A percentile compares a stretch with the other conserved stretches of the same genome.
Evolutionary conservation across 2,888 invertebrate genomes (phyloP).

Genomic region (Eustalomyia histrio): DNA sequence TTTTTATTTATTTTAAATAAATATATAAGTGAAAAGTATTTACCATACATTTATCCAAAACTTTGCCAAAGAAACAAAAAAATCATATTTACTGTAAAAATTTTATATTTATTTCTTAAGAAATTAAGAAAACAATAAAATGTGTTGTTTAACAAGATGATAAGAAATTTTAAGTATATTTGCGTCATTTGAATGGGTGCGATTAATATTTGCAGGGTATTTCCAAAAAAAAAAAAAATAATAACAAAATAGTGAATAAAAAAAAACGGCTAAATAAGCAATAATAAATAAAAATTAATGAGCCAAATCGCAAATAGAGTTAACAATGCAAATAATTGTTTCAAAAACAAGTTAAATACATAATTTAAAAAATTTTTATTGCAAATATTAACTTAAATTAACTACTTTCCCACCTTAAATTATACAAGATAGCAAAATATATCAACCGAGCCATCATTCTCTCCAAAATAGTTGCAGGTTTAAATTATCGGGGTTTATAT

Average conservation of each 20-base stretch:
- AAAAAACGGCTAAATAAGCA: neutral
- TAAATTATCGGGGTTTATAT: too few relatives aligned
- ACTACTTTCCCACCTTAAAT: too few relatives aligned
- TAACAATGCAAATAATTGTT: too few relatives aligned
- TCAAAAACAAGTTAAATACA: too few relatives aligned
- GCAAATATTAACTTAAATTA: too few relatives aligned
- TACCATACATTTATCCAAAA: neutral
- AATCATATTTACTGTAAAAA: neutral
- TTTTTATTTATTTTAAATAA: too few relatives aligned
- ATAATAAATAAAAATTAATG: neutral
- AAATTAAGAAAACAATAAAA: slow-evolving; percentile 23
- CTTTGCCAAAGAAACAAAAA: neutral
- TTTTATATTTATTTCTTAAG: neutral
- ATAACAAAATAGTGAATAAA: slow-evolving; percentile 1
- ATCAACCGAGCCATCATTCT: too few relatives aligned
- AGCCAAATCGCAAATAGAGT: neutral
- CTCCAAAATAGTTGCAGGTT: too few relatives aligned
- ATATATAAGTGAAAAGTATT: too few relatives aligned
- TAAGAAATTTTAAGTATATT: slow-evolving; percentile 27
- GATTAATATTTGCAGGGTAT: slow-evolving; percentile 16
- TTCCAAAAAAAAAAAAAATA: slow-evolving; percentile 17
- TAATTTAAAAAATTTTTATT: too few relatives aligned
- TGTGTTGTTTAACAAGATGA: slow-evolving; percentile 19
- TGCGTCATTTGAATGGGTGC: slow-evolving; percentile 32
- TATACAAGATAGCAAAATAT: too few relatives aligned